Base-by-base conservation (phyloP, 30 jellyfish, hydroid and myxozoan species). In the Sanderia malayensis region DNA sequence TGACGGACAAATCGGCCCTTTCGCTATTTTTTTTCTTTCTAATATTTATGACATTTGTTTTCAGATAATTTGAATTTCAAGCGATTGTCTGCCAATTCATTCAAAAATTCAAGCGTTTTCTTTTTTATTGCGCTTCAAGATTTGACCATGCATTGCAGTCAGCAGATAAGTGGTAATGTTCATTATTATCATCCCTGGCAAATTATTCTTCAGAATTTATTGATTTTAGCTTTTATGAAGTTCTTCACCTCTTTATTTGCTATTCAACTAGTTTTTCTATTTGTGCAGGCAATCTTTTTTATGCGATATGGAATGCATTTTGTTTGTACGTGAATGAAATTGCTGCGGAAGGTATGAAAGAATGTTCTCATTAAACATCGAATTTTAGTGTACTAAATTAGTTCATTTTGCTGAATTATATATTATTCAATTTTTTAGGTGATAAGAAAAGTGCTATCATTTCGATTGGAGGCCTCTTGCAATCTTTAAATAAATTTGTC, bases 61-160 rank as follows among this genome's bases (percentile, higher is more conserved):
- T 2, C 28, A 74, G 86, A 53, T 1, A 20, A 23, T 7, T 20
- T 60, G 28, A 25, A 4, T 2, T 46, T 46, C 32, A 44, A 31
- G 34, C 58, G 58, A 33, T 22, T 77, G 34, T 77, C 81, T 4
- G 26, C 49, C 4, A 75, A 63, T 17, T 57, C 41, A 0, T 62
- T 77, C 74, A 64, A 49, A 57, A 64, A 65, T 3, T 44, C 58
- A 44, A 55, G 57, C 28, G 81, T 77, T n/a, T 0, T 46, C 47
- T 49, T 77, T 46, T 41, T 67, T 46, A 6, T 64, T 2, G 89
- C 89, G 0, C 75, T 77, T 1, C 89, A 77, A 46, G 89, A 77
- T 65, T 52, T 77, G 63, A 77, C 89, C 1, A 19, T 53, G 17
- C 46, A 26, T 10, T 63, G 81, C 65, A 67, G 81, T 8, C 37